phyloP scores from a whole-genome alignment of 2,888 invertebrate genomes.

The Drosophila meridionalis region DNA sequence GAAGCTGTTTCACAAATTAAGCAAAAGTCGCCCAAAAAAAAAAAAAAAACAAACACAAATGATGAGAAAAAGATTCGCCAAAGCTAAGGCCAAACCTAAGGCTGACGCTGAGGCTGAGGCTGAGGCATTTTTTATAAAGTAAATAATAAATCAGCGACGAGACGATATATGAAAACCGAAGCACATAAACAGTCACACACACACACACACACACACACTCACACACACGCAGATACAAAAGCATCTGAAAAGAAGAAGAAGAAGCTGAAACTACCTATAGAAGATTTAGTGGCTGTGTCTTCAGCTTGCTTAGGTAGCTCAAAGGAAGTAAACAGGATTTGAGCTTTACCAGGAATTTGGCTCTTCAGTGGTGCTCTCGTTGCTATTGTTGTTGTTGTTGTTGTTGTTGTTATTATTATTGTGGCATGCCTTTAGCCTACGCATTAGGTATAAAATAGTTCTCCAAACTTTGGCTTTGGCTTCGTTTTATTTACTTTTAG shows the following conservation, averaged over 20 bases:
- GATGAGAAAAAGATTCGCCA: constrained; percentile 52
- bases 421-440: constrained; percentile 33
- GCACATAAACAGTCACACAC: constrained; percentile 46
- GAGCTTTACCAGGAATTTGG: constrained; percentile 73
- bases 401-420: constrained; percentile 13
- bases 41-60: constrained; percentile 31
- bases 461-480: constrained; percentile 24
- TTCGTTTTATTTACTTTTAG: constrained; percentile 51
- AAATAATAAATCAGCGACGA: constrained; percentile 74
- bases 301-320: constrained; percentile 70
- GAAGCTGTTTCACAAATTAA: constrained; percentile 59
- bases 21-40: constrained; percentile 40
- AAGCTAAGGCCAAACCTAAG: constrained; percentile 24
- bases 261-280: constrained; percentile 50
- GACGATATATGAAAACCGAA: constrained; percentile 70
- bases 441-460: constrained; percentile 55
- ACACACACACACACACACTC: constrained; percentile 24
- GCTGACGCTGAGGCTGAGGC: constrained; percentile 10
- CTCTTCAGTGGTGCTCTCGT: constrained; percentile 32
- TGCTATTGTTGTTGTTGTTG: constrained; percentile 24
- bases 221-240: constrained; percentile 39
- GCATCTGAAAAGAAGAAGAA: constrained; percentile 8
- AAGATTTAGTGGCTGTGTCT: constrained; percentile 74
- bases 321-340: constrained; percentile 79
- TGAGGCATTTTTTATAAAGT: constrained; percentile 68